Percentiles rank a stretch among this genome's conserved stretches.
Evolutionary conservation across 2,888 invertebrate species (phyloP).

Genomic region (Liopterus haemorrhoidalis): DNA sequence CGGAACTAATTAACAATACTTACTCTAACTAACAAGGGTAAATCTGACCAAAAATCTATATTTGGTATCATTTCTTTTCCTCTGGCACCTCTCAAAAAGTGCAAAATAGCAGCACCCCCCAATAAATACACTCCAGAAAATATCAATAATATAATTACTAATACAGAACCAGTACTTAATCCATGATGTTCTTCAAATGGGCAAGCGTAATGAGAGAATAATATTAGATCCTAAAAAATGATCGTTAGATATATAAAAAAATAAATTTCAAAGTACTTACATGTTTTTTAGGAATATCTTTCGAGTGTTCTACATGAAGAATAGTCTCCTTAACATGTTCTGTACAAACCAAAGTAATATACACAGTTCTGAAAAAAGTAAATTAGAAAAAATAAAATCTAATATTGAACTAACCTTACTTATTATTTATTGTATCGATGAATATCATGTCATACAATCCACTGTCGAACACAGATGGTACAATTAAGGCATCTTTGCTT

Average conservation of each 20-base stretch:
- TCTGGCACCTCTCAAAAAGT: conserved; percentile 63
- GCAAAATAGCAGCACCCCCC: conserved; percentile 60
- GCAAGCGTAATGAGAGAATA: conserved; percentile 52
- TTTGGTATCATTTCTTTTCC: conserved; percentile 71
- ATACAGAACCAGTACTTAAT: conserved; percentile 58
- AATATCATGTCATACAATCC: too few relatives aligned
- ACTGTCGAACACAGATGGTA: too few relatives aligned
- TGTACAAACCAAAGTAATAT: conserved; percentile 45
- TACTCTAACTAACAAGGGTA: conserved; percentile 65
- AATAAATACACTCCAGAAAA: conserved; percentile 56
- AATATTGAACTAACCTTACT: too few relatives aligned
- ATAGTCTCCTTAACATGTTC: conserved; percentile 37
- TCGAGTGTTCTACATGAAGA: conserved; percentile 31
- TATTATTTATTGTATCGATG: too few relatives aligned
- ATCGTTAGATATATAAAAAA: too few relatives aligned
- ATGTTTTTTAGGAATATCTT: conserved; percentile 1
- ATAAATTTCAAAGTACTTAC: conserved; percentile 11
- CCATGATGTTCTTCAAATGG: conserved; percentile 43
- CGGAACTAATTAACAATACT: conserved; percentile 34
- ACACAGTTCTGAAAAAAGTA: conserved; percentile 39
- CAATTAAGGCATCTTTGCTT: too few relatives aligned
- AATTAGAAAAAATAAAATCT: conserved; percentile 22
- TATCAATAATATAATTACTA: conserved; percentile 59
- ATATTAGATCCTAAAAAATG: conserved; percentile 49
- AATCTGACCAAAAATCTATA: conserved; percentile 63